Percentiles rank a stretch among this genome's conserved stretches.
Evolutionary conservation across 2,888 invertebrate species (phyloP).

Genomic region (Aphidoletes aphidimyza): DNA sequence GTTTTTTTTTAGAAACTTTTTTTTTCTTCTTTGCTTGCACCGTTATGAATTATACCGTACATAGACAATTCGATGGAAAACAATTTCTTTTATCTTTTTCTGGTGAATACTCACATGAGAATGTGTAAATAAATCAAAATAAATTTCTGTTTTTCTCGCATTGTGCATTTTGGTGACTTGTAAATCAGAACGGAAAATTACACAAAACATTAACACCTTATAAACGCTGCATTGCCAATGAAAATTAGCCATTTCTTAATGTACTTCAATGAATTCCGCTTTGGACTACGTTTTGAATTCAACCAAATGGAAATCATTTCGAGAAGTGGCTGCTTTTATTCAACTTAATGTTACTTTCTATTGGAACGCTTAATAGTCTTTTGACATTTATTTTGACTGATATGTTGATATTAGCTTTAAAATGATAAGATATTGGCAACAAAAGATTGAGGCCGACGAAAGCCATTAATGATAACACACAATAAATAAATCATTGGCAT

Average conservation of each 20-base stretch:
- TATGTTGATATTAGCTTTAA: no score
- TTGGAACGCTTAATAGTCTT: no score
- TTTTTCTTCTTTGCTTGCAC: not conserved
- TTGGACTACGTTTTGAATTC: no score
- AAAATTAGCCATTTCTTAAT: not conserved
- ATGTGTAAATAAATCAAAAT: not conserved
- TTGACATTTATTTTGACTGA: no score
- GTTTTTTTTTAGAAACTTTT: constrained; percentile 19
- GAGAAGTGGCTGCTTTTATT: no score
- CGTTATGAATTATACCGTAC: not conserved
- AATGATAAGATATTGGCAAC: not conserved
- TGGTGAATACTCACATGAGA: not conserved
- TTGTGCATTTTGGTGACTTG: constrained; percentile 23
- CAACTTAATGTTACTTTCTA: no score
- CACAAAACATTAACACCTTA: not conserved
- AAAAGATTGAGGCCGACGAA: no score
- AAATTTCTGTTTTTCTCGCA: not conserved
- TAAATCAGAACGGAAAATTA: constrained; percentile 30
- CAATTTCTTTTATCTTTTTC: not conserved
- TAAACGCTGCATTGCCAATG: not conserved
- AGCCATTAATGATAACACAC: no score
- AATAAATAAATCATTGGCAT: no score
- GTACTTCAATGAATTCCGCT: not conserved
- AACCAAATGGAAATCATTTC: not conserved
- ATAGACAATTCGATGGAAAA: not conserved